A percentile compares a stretch with the other conserved stretches of the same genome.
Conservation (phyloP, 2,888 invertebrate species). For the Miltochrista miniata region DNA sequence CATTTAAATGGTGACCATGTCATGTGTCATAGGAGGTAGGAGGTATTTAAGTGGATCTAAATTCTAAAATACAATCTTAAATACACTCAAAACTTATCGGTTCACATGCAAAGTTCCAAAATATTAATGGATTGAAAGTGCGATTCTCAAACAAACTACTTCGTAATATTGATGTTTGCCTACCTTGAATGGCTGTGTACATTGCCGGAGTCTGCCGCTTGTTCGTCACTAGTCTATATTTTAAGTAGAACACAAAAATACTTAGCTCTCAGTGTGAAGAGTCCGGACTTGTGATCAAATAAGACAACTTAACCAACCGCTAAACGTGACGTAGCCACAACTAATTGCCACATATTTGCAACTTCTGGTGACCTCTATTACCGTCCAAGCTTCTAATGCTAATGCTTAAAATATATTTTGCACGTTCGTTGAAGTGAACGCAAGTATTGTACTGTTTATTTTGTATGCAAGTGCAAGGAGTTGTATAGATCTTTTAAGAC, state of each 20-base stretch:
- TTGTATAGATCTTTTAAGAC: conserved; percentile 7
- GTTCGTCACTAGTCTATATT: conserved; percentile 28
- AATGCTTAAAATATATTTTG: conserved; percentile 27
- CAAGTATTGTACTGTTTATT: conserved; percentile 18
- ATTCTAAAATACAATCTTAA: neutral
- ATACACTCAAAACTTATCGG: too few relatives aligned
- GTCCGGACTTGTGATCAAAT: conserved; percentile 11
- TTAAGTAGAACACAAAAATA: conserved; percentile 18
- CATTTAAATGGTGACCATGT: too few relatives aligned
- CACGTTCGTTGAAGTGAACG: conserved; percentile 18
- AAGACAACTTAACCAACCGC: conserved; percentile 22
- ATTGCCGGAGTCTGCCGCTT: conserved; percentile 18
- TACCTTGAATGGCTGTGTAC: conserved; percentile 28
- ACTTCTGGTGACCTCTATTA: conserved; percentile 31
- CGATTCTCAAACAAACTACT: conserved; percentile 24
- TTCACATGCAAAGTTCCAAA: neutral
- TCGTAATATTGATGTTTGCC: conserved; percentile 24
- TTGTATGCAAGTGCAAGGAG: neutral
- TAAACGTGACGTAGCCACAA: conserved; percentile 18
- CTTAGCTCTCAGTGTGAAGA: neutral
- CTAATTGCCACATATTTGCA: conserved; percentile 21
- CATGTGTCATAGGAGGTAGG: too few relatives aligned
- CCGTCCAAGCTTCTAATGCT: conserved; percentile 16
- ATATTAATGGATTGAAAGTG: conserved; percentile 10
- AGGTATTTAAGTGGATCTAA: neutral